A percentile compares a stretch with the other conserved stretches of the same genome.
Conservation (phyloP, 92 coral and sea anemone genomes). For the Phenganax stokvisi region DNA sequence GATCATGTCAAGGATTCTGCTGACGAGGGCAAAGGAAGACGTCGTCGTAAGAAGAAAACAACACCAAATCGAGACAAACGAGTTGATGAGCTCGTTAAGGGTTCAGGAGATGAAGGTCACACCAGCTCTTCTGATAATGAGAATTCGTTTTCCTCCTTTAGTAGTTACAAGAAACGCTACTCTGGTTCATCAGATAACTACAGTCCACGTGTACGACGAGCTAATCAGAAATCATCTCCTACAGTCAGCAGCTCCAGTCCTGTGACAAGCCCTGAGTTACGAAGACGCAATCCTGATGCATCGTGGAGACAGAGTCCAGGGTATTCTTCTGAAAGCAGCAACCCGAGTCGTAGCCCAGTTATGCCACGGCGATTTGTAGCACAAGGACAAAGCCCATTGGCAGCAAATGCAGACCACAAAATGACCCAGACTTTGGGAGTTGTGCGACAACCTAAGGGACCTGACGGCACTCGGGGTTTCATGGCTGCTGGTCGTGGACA, state of each 20-base stretch:
- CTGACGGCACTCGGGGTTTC: conserved; percentile 96
- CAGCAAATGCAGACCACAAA: conserved; percentile 66
- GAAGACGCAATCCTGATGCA: conserved; percentile 28
- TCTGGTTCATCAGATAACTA: conserved; percentile 40
- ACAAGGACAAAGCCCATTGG: conserved; percentile 62
- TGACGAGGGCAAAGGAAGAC: conserved; percentile 68
- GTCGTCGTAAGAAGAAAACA: conserved; percentile 68
- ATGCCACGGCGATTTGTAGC: conserved; percentile 21
- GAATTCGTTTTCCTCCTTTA: conserved; percentile 74
- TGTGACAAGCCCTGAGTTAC: conserved; percentile 19
- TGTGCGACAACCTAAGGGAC: conserved; percentile 82
- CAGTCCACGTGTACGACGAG: conserved; percentile 48
- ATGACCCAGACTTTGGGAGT: conserved; percentile 94
- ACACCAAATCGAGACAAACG: conserved; percentile 46
- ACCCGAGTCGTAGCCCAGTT: conserved; percentile 58
- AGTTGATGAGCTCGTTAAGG: conserved; percentile 60
- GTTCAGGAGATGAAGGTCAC: conserved; percentile 67
- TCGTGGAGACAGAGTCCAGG: conserved; percentile 33
- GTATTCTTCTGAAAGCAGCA: conserved; percentile 51
- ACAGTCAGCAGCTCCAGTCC: conserved; percentile 27
- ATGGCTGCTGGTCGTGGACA: conserved; percentile 74
- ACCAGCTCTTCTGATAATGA: conserved; percentile 96
- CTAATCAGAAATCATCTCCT: conserved; percentile 27
- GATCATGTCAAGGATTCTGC: conserved; percentile 77
- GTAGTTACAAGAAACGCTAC: conserved; percentile 76